A percentile compares a stretch with the other conserved stretches of the same genome.
Conservation (phyloP, 92 coral and sea anemone species). For the Epizoanthus rinbou region DNA sequence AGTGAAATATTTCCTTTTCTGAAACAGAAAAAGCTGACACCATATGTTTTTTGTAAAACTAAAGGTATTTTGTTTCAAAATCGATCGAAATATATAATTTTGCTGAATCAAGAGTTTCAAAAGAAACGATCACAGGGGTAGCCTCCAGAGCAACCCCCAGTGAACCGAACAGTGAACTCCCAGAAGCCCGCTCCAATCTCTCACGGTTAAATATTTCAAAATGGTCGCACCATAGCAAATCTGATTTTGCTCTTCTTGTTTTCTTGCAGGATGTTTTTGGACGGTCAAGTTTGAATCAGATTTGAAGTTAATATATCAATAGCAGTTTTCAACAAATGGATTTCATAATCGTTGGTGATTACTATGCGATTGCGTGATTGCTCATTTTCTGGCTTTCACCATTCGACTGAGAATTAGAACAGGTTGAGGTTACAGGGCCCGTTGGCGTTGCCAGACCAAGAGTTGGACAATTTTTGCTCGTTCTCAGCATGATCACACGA, state of each 20-base stretch:
- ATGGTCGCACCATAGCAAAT: background rate
- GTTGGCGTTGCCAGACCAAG: background rate
- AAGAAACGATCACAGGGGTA: background rate
- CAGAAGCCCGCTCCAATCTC: conserved; percentile 6
- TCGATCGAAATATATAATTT: no score
- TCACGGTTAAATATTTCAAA: conserved; percentile 13
- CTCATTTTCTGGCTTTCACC: background rate
- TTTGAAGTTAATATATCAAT: no score
- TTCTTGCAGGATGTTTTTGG: background rate
- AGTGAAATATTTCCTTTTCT: background rate
- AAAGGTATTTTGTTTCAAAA: no score
- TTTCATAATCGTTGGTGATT: no score
- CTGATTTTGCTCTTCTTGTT: background rate
- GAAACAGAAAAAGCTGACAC: background rate
- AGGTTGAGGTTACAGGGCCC: no score
- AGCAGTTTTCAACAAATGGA: no score
- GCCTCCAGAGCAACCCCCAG: no score
- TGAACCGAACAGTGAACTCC: background rate
- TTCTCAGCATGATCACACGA: background rate
- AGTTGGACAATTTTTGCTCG: background rate
- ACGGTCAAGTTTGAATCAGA: no score
- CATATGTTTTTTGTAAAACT: no score
- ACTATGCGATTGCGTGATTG: no score
- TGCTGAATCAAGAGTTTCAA: no score
- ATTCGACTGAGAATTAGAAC: background rate